A percentile compares a stretch with the other conserved stretches of the same genome.
These are phyloP conservation scores for Strix uralensis DNA, from an alignment of 2,113 vertebrate genomes.

Conservation along the genomic window DNA sequence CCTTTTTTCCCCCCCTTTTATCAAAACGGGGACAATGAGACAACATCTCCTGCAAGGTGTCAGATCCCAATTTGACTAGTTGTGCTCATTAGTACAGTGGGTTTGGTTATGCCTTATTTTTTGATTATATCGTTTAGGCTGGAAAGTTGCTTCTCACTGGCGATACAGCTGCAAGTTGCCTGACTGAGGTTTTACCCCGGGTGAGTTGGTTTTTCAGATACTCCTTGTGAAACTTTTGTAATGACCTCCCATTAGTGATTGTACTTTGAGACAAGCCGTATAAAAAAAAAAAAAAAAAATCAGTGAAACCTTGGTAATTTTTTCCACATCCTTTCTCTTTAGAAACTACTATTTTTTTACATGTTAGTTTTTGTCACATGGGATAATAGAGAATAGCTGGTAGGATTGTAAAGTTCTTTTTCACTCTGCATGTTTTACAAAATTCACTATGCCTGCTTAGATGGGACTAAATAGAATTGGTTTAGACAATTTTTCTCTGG, in stretches of 20 bases:
- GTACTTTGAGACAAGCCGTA: neutral
- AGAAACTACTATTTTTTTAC: neutral
- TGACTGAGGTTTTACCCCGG: conserved; percentile 73
- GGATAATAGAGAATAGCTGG: neutral
- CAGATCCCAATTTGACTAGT: neutral
- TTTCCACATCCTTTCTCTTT: neutral
- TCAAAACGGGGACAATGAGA: neutral
- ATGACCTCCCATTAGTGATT: neutral
- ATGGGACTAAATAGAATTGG: neutral
- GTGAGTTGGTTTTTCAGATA: conserved; percentile 56
- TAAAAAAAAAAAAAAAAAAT: neutral
- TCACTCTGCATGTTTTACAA: neutral
- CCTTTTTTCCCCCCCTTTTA: rapidly evolving
- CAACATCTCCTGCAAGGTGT: neutral
- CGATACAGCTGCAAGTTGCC: conserved; percentile 60
- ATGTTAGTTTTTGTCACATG: neutral
- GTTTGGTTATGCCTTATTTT: neutral
- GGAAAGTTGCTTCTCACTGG: conserved; percentile 73
- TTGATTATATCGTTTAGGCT: conserved; percentile 67
- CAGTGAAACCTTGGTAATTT: neutral
- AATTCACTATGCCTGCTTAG: neutral
- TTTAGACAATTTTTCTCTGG: neutral
- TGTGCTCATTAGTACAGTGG: neutral
- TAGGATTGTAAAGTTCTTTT: neutral
- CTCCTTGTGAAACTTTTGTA: neutral